Evolutionary conservation across 2,888 invertebrate species (phyloP).

Genomic region (Zele albiditarsus): DNA sequence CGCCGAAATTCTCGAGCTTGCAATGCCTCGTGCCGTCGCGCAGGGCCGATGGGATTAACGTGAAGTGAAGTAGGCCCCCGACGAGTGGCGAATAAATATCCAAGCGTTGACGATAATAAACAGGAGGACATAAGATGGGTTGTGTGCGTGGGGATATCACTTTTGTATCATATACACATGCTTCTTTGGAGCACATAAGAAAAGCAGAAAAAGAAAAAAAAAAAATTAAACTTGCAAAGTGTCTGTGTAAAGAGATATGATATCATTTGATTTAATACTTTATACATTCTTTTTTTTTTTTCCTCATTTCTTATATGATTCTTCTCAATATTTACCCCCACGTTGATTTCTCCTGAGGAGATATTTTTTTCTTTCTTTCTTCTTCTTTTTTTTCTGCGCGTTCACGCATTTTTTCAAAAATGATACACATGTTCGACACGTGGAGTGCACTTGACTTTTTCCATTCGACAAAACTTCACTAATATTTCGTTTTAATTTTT

Average conservation of each 20-base stretch:
- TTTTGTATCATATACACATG: neutral
- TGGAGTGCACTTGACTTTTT: conserved; percentile 49
- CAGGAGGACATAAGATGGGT: conserved; percentile 9
- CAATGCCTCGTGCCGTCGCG: conserved; percentile 20
- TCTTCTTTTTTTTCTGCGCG: neutral
- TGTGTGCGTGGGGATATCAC: neutral
- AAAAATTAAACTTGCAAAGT: conserved; percentile 1
- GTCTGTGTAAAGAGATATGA: neutral
- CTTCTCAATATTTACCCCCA: conserved; percentile 36
- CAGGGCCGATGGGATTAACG: conserved; percentile 17
- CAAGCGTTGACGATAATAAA: conserved; percentile 29
- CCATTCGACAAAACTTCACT: conserved; percentile 1
- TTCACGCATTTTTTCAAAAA: conserved; percentile 21
- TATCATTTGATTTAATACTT: conserved; percentile 10
- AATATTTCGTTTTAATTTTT: neutral
- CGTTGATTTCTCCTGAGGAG: conserved; percentile 19
- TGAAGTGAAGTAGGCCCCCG: conserved; percentile 15
- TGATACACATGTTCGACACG: conserved; percentile 59
- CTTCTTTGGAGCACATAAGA: neutral
- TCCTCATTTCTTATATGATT: conserved; percentile 9
- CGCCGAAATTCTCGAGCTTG: conserved; percentile 30
- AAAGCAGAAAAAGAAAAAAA: neutral
- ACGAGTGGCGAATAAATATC: conserved; percentile 25
- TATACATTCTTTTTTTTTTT: conserved; percentile 30
- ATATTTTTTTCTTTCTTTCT: conserved; percentile 6